phyloP scores from a whole-genome alignment of 53 echinoderm and acorn worm genomes.

The Temnopleurus reevesii region DNA sequence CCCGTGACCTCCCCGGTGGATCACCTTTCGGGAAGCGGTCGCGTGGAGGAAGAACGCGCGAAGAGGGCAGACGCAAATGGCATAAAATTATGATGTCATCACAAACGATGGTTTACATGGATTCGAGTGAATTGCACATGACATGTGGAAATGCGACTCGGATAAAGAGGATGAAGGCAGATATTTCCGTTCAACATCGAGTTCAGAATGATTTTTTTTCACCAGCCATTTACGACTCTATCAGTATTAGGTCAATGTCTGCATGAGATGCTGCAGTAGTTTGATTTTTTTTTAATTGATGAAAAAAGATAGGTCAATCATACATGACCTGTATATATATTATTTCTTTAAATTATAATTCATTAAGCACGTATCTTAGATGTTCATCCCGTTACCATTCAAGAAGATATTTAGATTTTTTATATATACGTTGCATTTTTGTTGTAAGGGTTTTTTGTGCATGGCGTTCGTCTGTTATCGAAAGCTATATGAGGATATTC shows the following conservation, averaged over 20 bases:
- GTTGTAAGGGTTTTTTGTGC: too few species aligned
- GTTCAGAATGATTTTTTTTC: constrained; percentile 2
- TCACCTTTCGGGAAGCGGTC: constrained; percentile 43
- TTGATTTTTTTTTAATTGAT: too few species aligned
- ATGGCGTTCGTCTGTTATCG: too few species aligned
- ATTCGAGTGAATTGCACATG: constrained; percentile 14
- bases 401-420: too few species aligned
- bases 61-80: not conserved
- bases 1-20: constrained; percentile 31
- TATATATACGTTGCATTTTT: too few species aligned
- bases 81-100: constrained; percentile 52
- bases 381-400: too few species aligned
- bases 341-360: too few species aligned
- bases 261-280: too few species aligned
- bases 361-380: too few species aligned
- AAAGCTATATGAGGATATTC: too few species aligned
- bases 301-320: not conserved
- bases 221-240: not conserved
- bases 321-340: too few species aligned
- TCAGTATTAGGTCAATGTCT: not conserved
- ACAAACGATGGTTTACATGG: not conserved
- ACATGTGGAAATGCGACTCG: constrained; percentile 53
- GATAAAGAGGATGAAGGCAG: constrained; percentile 31
- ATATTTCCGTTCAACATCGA: constrained; percentile 18
- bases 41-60: not conserved